Evolutionary conservation across 2,113 vertebrate genomes (phyloP), one percentile per base, ranked within the genome.

Genomic region (Rattus rattus): DNA sequence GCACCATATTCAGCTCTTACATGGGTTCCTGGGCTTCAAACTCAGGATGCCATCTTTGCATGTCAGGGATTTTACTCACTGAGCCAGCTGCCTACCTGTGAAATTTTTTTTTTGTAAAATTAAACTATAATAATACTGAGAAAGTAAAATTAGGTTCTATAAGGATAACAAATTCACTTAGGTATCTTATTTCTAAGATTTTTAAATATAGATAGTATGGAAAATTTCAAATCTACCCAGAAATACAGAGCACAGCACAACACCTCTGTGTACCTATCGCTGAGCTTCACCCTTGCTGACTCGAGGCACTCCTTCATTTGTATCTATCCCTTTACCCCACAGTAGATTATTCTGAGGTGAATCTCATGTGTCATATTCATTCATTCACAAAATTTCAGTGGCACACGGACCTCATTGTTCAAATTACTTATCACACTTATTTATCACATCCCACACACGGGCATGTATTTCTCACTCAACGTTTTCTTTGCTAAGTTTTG

Each of bases 141-240:
- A 85, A 93, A 73, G 81, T 95, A 85, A 73, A 83, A 94, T 24
- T 75, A 75, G 36, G 39, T 70, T 87, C 56, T 91, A 73, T 67
- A 94, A 96, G 54, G 36, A 80, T 91, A 77, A 56, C 33, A 56
- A 80, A 81, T n/a, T 56, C 49, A 54, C 39, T 2, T 96, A 75
- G 94, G 59, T 69, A 83, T 1, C 36, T 84, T 17, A 80, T 83
- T 92, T 77, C 70, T 47, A 84, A 73, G 70, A 89, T 91, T 79
- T 97, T 94, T 72, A 93, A 54, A 47, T 20, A 75, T 3, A 67
- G 5, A 19, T 69, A 77, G 52, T 43, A 91, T 54, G 61, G 22
- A 96, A 93, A 92, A 79, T 83, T 89, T 92, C 61, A 90, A 83
- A 95, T 54, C 90, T 54, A 86, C 75, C 67, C 67, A 77, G 87